Conservation (phyloP, 2,888 invertebrate genomes). For the Eueremaeus valkanovi region DNA sequence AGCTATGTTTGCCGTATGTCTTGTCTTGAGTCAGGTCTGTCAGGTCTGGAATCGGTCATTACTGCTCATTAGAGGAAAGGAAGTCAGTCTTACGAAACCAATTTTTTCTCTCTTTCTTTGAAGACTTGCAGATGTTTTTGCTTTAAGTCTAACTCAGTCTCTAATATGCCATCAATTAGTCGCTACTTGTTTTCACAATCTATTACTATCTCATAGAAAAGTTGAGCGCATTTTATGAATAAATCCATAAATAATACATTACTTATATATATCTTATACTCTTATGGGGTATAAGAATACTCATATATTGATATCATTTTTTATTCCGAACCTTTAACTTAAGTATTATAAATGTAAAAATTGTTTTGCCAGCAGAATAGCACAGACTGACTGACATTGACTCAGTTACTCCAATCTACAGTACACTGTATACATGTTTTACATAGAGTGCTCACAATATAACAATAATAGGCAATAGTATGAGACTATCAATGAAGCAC, state of each 20-base stretch:
- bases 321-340: background rate
- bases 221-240: background rate
- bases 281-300: too few species aligned
- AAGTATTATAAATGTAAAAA: background rate
- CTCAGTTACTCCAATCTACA: too few species aligned
- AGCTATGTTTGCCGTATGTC: background rate
- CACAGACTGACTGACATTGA: constrained; percentile 7
- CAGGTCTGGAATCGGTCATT: constrained; percentile 23
- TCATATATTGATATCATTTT: background rate
- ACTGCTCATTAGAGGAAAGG: constrained; percentile 33
- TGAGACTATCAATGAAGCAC: background rate
- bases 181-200: constrained; percentile 24
- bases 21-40: background rate
- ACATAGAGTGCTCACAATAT: background rate
- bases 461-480: background rate
- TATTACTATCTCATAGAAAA: background rate
- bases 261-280: too few species aligned
- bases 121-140: constrained; percentile 25
- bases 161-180: constrained; percentile 32
- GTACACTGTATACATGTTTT: too few species aligned
- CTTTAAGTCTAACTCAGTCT: background rate
- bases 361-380: background rate
- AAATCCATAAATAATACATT: background rate
- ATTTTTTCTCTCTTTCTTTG: constrained; percentile 25
- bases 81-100: constrained; percentile 30